phyloP scores from a whole-genome alignment of 2,888 invertebrate genomes.

The Folsomia manolachei region DNA sequence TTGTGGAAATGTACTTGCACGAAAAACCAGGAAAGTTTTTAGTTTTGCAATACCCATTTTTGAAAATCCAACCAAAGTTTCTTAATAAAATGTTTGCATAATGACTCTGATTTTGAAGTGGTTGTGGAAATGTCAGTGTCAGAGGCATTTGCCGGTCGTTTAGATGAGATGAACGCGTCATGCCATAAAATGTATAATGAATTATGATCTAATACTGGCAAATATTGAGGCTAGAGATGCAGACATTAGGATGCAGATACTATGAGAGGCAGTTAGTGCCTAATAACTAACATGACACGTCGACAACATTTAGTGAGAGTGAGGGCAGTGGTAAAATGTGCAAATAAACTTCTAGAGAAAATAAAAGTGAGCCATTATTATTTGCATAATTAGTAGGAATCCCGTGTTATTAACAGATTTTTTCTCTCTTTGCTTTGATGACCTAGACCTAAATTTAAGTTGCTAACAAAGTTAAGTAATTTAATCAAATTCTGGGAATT shows the following conservation, averaged over 20 bases:
- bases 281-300: too few species aligned
- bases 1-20: too few species aligned
- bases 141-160: too few species aligned
- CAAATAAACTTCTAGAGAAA: neutral
- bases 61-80: too few species aligned
- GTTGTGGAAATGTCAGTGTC: too few species aligned
- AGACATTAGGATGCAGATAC: neutral
- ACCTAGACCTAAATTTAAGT: neutral
- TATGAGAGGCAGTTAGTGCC: neutral
- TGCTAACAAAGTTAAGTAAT: neutral
- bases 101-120: too few species aligned
- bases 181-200: neutral
- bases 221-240: too few species aligned
- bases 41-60: too few species aligned
- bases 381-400: neutral
- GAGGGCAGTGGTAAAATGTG: neutral
- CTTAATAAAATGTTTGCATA: too few species aligned
- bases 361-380: neutral
- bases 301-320: too few species aligned
- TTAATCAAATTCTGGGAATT: neutral
- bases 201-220: neutral
- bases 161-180: neutral
- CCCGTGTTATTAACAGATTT: too few species aligned
- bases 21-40: too few species aligned
- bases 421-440: neutral